These are phyloP conservation scores for Berghia stephanieae DNA, from an alignment of 1,140 invertebrate genomes.

Conservation along the genomic window DNA sequence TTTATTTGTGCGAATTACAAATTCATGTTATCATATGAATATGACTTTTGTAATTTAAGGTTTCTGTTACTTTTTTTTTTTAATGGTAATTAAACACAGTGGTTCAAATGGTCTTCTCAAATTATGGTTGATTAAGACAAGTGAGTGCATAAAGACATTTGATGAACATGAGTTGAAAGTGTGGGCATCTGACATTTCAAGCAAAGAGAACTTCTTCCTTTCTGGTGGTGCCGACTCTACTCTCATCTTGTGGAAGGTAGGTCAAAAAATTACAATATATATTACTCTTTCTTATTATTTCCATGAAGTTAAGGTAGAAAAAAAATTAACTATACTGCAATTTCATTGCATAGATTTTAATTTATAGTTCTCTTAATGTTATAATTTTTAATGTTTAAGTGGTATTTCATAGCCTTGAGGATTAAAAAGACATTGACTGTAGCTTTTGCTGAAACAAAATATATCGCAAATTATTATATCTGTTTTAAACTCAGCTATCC, in stretches of 20 bases:
- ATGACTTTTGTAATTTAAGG: too few relatives aligned
- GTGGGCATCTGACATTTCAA: conserved; percentile 79
- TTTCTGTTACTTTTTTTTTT: background rate
- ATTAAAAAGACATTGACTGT: too few relatives aligned
- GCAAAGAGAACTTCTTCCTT: conserved; percentile 77
- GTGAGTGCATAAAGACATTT: conserved; percentile 83
- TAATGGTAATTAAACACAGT: conserved; percentile 47
- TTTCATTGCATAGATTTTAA: background rate
- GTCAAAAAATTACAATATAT: too few relatives aligned
- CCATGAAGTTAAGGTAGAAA: background rate
- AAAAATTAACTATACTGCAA: background rate
- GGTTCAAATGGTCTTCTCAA: conserved; percentile 90
- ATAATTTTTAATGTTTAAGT: background rate
- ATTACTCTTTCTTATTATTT: background rate
- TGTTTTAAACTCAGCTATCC: too few relatives aligned
- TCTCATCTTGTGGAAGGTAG: conserved; percentile 80
- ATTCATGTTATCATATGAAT: too few relatives aligned
- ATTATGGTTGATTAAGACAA: conserved; percentile 90
- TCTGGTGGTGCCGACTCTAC: conserved; percentile 92
- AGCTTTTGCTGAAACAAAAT: too few relatives aligned
- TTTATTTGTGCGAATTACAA: background rate
- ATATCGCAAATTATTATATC: too few relatives aligned
- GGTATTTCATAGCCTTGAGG: background rate
- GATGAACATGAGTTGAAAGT: conserved; percentile 87
- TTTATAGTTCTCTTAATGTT: background rate